Evolutionary conservation across 2,797 vertebrate genomes (phyloP), one percentile per base, ranked within the genome.

Genomic region (Squalus acanthias): DNA sequence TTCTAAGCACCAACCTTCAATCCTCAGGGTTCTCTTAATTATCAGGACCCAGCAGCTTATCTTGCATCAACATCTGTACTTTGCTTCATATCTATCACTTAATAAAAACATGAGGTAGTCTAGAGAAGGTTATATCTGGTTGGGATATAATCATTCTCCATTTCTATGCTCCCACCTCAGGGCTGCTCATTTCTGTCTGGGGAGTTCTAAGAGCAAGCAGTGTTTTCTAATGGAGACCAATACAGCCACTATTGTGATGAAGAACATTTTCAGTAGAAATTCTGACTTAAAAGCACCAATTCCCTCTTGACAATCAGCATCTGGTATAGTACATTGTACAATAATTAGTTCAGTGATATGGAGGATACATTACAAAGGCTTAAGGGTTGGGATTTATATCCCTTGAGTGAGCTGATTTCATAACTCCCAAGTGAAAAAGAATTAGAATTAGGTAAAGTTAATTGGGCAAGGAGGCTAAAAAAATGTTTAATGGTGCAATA

Each of bases 11-110:
- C 33, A 24, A n/a, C 17, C 8, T 69, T 93, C 9, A 69, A 46
- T 93, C 91, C 91, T 93, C 0, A 69, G 65, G 91, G 20, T n/a
- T 93, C 17, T 67, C n/a, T 93, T 93, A 93, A 93, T 69, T 93
- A 67, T 93, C 65, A 69, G 9, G 29, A 93, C 39, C 65, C n/a
- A 69, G 69, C 88, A 93, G n/a, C 3, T 69, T 10, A 93, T 39
- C 39, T 93, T 92, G 50, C 10, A 60, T 92, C 89, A 92, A 92
- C 60, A 65, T 20, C 57, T 33, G 29, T 65, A 92, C 15, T n/a
- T 93, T 93, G 7, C 65, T 63, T 93, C n/a, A 20, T 93, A 10
- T 46, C 65, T 69, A n/a, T 69, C 63, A 69, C 57, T 9, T 93
- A 39, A n/a, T n/a, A 65, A n/a, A 65, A 65, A n/a, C 33, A 4